Percentiles rank a stretch among this genome's conserved stretches.
These are phyloP conservation scores for Hedya salicella DNA, from an alignment of 2,888 invertebrate species.

Conservation along the genomic window DNA sequence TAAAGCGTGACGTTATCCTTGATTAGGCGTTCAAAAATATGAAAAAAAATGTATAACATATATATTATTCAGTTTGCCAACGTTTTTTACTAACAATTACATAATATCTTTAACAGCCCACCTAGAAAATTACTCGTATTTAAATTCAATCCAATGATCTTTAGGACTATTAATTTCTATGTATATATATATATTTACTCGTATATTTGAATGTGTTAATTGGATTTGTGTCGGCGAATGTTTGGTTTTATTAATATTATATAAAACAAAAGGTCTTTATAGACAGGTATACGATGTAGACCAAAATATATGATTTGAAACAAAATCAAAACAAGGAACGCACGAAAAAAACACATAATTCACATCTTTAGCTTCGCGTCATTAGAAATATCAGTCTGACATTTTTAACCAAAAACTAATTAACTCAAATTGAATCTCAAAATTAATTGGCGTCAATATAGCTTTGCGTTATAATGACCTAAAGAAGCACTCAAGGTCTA, in stretches of 20 bases:
- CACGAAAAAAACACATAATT: background rate
- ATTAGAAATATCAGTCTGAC: slow-evolving; percentile 35
- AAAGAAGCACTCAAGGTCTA: slow-evolving; percentile 32
- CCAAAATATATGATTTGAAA: background rate
- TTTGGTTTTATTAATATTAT: background rate
- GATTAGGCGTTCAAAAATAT: no score
- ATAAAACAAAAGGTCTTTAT: background rate
- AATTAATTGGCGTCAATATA: slow-evolving; percentile 43
- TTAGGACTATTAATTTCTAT: no score
- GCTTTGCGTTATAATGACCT: slow-evolving; percentile 40
- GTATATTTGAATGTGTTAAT: background rate
- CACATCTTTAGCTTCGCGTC: slow-evolving; percentile 20
- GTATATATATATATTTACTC: background rate
- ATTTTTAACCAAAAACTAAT: slow-evolving; percentile 42
- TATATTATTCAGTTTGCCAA: no score
- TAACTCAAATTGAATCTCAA: slow-evolving; percentile 43
- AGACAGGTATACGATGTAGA: background rate
- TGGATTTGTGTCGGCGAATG: background rate
- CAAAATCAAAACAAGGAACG: slow-evolving; percentile 14
- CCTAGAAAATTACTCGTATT: no score
- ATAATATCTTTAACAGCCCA: no score
- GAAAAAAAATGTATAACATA: no score
- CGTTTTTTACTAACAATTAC: no score
- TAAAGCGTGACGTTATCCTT: no score
- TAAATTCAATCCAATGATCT: background rate